phyloP scores from a whole-genome alignment of 2,888 invertebrate genomes.

The Malacosoma neustria region DNA sequence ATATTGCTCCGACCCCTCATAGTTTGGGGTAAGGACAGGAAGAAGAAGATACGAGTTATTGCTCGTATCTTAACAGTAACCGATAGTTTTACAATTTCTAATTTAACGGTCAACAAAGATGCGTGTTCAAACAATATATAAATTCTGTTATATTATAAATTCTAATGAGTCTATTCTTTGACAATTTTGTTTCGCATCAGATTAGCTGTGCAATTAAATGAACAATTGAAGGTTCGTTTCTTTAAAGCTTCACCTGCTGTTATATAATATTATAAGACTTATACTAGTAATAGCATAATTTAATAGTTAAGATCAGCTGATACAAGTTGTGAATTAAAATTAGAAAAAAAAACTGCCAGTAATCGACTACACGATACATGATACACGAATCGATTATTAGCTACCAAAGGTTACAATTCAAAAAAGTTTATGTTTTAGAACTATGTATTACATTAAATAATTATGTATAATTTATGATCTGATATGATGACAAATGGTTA shows the following conservation, averaged over 20 bases:
- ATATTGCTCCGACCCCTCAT: no score
- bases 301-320: slow-evolving; percentile 11
- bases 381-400: slow-evolving; percentile 30
- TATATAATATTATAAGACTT: slow-evolving; percentile 14
- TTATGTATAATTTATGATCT: not conserved
- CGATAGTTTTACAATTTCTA: no score
- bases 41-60: no score
- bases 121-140: no score
- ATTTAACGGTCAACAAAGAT: no score
- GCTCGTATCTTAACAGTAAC: no score
- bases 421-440: slow-evolving; percentile 20
- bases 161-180: slow-evolving; percentile 18
- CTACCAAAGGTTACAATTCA: slow-evolving; percentile 31
- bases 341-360: slow-evolving; percentile 22
- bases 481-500: slow-evolving; percentile 3
- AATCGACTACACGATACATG: slow-evolving; percentile 34
- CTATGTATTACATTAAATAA: slow-evolving; percentile 4
- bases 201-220: slow-evolving; percentile 27
- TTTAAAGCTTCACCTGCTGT: slow-evolving; percentile 21
- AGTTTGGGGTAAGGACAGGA: no score
- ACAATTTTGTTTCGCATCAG: slow-evolving; percentile 20
- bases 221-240: slow-evolving; percentile 28
- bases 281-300: not conserved
- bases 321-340: slow-evolving; percentile 14
- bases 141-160: slow-evolving; percentile 19